Base-by-base conservation (phyloP, 2,888 invertebrate species). In the Pseudococcus longispinus region DNA sequence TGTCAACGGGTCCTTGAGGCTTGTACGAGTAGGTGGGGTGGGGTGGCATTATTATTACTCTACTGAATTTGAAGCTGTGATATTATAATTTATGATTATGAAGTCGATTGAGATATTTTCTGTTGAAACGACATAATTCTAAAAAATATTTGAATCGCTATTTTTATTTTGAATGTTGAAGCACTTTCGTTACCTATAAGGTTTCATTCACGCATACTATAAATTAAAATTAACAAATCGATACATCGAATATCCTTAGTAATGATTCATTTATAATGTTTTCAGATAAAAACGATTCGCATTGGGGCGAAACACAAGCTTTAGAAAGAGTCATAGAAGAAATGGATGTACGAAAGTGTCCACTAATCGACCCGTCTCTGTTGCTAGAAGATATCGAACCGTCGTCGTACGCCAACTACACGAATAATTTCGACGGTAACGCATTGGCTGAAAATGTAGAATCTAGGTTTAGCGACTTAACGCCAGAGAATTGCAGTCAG, bases 321-420 rank as follows among this genome's bases (percentile, higher is more conserved):
- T 84, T 84, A 13, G 84, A 84, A 84, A 51, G 84, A 32, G 84
- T 84, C 15, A 84, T 84, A 20, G 84, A 84, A 84, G 84, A 84
- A 60, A 84, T 84, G 84, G 84, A 84, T 32, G 84, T 84, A 1
- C 84, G 84, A 18, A 84, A 84, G 26, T 84, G 84, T 29, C 46
- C 84, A 0, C 60, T 84, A 1, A 84, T 84, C 3, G 84, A 84
- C 29, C 84, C 84, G 9, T 84, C 84, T 32, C 29, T 84, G 9
- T 37, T 84, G 37, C 29, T 84, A 11, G 84, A 84, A 60, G 84
- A 84, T 84, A 84, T 84, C n/a, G 84, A 84, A 55, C 84, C 84
- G 9, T 42, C 84, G 18, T 60, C 84, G 6, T 84, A 84, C 20
- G n/a, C 55, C 2, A 84, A 60, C 32, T 84, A 84, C 26, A 1